Base-by-base conservation (phyloP, 92 coral and sea anemone genomes). In the Blastomussa wellsi region DNA sequence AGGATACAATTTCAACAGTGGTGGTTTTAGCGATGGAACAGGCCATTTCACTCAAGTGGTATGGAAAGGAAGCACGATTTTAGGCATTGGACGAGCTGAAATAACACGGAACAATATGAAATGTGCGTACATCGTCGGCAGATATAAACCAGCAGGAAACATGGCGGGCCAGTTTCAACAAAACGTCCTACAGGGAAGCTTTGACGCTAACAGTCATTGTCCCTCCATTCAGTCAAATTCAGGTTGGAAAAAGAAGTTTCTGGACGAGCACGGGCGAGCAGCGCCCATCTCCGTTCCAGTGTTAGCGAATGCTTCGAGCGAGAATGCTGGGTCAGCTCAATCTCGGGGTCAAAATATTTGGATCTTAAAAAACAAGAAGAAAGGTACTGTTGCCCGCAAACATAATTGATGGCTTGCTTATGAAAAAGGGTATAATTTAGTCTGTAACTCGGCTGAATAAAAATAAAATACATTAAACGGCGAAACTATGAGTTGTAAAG, bases 1-100 rank as follows among this genome's bases (percentile, higher is more conserved):
- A 2, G 82, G 41, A 28, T 92, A 75, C 52, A 76, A 74, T 72
- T 84, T 92, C 77, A 71, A 22, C 39, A 72, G 55, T 37, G 91
- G 89, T 24, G 73, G 82, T 2, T 83, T 70, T 31, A 76, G 74
- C 15, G 48, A 88, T 7, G 90, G 79, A 17, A 91, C 94, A 10
- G 98, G 93, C 38, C 98, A 91, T 62, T 95, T 95, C 53, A 90
- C 95, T 5, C 95, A 95, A 81, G 81, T 95, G 32, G 95, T 95
- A 49, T 95, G 98, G 98, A 95, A 92, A 82, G 89, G 78, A 28
- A 93, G 95, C 73, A 90, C 85, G 22, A 82, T 80, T 74, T 86
- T 95, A 52, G 98, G 98, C n/a, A 91, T 92, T 77, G 95, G 94
- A 31, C 84, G 86, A 57, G 95, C 95, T 3, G 92, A 86, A 19